Evolutionary conservation across 2,888 invertebrate genomes (phyloP).

Genomic region (Selenia dentaria): DNA sequence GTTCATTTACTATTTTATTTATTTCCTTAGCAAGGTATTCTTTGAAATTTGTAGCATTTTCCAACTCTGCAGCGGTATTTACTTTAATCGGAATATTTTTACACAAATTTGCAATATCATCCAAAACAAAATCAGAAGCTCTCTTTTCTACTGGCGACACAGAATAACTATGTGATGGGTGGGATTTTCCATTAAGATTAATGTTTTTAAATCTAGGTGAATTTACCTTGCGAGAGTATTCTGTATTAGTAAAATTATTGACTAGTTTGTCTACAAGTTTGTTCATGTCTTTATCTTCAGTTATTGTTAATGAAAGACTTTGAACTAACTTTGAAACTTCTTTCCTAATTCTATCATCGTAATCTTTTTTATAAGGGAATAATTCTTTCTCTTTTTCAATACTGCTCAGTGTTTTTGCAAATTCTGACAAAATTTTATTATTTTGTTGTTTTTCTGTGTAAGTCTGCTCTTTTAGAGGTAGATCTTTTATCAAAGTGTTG

Average conservation of each 20-base stretch:
- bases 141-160: no score
- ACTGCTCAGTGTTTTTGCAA: slow-evolving; percentile 51
- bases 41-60: no score
- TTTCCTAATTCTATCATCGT: slow-evolving; percentile 35
- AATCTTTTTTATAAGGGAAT: slow-evolving; percentile 21
- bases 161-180: no score
- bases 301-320: slow-evolving; percentile 41
- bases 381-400: slow-evolving; percentile 45
- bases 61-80: no score
- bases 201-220: no score
- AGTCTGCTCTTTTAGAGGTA: slow-evolving; percentile 42
- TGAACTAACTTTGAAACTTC: slow-evolving; percentile 50
- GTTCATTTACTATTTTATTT: no score
- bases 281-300: slow-evolving; percentile 24
- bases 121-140: no score
- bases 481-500: slow-evolving; percentile 46
- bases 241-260: slow-evolving; percentile 38
- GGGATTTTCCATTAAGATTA: no score
- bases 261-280: slow-evolving; percentile 38
- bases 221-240: slow-evolving; percentile 43
- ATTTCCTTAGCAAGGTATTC: no score
- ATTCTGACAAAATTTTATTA: slow-evolving; percentile 45
- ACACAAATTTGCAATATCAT: no score
- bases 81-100: no score
- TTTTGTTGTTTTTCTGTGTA: slow-evolving; percentile 34